Evolutionary conservation across 2,888 invertebrate genomes (phyloP).

Genomic region (Ceriagrion tenellum): DNA sequence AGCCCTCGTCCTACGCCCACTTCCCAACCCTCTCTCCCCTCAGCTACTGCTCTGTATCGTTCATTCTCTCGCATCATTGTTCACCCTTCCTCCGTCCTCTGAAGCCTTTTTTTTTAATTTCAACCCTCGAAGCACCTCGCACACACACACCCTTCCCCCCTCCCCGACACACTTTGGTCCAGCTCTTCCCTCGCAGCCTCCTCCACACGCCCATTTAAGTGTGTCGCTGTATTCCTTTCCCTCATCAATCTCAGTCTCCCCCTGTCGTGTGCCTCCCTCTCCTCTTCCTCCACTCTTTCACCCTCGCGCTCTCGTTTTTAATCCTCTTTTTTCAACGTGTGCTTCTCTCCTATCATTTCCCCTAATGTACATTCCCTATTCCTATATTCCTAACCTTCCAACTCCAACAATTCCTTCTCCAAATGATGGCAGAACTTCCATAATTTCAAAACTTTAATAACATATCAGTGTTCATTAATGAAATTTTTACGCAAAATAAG

Average conservation of each 20-base stretch:
- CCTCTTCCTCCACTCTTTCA: not conserved
- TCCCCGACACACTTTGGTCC: not conserved
- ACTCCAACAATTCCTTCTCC: not conserved
- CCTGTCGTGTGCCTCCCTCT: not conserved
- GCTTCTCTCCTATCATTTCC: not conserved
- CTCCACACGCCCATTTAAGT: not conserved
- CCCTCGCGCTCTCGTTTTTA: too few relatives aligned
- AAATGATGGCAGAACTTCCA: too few relatives aligned
- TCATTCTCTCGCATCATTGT: not conserved
- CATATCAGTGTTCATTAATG: too few relatives aligned
- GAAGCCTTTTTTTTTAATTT: not conserved
- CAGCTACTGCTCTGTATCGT: not conserved
- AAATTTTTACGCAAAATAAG: too few relatives aligned
- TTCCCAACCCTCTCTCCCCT: not conserved
- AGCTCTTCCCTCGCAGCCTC: not conserved
- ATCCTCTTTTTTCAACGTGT: too few relatives aligned
- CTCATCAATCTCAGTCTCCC: constrained; percentile 6
- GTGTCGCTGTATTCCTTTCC: not conserved
- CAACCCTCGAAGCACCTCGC: not conserved
- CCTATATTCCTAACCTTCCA: too few relatives aligned
- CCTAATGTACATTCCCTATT: too few relatives aligned
- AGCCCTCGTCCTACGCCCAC: not conserved
- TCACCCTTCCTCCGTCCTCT: not conserved
- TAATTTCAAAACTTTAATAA: too few relatives aligned
- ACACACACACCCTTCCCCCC: not conserved